phyloP scores from a whole-genome alignment of 1,140 invertebrate species.

The Mycetomoellerius zeteki region DNA sequence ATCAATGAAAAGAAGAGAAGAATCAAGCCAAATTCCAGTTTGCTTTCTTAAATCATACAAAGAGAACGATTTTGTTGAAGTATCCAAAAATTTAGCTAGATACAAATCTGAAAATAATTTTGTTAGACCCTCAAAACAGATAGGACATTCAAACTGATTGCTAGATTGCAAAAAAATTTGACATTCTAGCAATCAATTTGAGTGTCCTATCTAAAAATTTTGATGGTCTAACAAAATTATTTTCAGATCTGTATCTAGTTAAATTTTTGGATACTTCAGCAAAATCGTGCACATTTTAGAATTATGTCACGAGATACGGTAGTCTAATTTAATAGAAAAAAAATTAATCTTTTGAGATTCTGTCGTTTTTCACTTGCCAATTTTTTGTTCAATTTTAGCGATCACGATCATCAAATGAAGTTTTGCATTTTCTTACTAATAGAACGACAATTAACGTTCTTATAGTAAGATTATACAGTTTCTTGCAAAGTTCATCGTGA shows the following conservation, averaged over 20 bases:
- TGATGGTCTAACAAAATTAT: too few species aligned
- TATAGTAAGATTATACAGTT: conserved; percentile 17
- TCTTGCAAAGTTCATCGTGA: conserved; percentile 12
- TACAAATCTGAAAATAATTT: too few species aligned
- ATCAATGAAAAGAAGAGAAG: background rate
- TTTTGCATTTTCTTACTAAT: conserved; percentile 11
- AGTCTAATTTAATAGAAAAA: conserved; percentile 8
- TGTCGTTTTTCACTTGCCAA: background rate
- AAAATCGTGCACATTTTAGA: background rate
- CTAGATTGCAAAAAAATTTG: too few species aligned
- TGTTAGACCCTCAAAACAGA: too few species aligned
- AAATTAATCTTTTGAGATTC: background rate
- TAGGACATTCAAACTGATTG: too few species aligned
- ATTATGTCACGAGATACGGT: background rate
- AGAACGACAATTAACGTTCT: conserved; percentile 33
- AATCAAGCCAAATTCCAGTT: background rate
- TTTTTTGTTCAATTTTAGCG: background rate
- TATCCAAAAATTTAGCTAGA: too few species aligned
- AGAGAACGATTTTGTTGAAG: too few species aligned
- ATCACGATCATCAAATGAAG: background rate
- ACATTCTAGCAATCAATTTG: too few species aligned
- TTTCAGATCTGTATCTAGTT: too few species aligned
- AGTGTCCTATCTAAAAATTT: too few species aligned
- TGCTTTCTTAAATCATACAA: background rate
- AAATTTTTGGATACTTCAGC: too few species aligned